Base-by-base conservation (phyloP, 2,888 invertebrate species). In the Apomyelois bistriatella region DNA sequence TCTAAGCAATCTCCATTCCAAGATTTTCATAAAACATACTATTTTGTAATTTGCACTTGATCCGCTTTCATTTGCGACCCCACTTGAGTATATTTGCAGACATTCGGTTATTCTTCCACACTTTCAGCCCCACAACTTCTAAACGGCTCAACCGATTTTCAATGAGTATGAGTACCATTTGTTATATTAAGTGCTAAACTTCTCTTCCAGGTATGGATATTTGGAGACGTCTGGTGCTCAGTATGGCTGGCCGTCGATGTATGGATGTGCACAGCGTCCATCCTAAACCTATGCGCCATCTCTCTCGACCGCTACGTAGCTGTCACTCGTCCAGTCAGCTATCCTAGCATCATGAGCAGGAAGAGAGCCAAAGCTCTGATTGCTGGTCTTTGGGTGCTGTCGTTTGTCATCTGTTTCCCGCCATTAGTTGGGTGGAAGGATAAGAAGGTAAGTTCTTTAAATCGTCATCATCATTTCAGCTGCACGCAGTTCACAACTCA, bases 241-340 rank as follows among this genome's bases (percentile, higher is more conserved):
- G 94, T 98, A 62, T 99, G 99, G 99, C 91, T 99, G 59, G 98
- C 99, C 0, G 94, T 98, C 54, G 99, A 99, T 85, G 99, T 99
- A 9, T 98, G 98, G 97, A 96, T 99, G 96, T 99, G 98, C 89
- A 99, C 99, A 0, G 98, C 99, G 0, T 98, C 98, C 67, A 99
- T 99, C 71, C 92, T 99, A 66, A 99, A 99, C 85, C 93, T 99
- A 53, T 98, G 98, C 79, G 98, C 97, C 68, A 99, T 99, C 76
- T 97, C 97, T 12, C 90, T 99, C 75, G 96, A 97, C 90, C 93
- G 99, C 83, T 99, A 99, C 90, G 95, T 99, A 68, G 99, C 99
- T 17, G 98, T 99, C 57, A 98, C 98, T 38, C 92, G 98, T 52
- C 99, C 99, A 0, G 96, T 99, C 71, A 96, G 96, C 79, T 99